Conservation (phyloP, 2,113 vertebrate species). For the Varanus salvator region DNA sequence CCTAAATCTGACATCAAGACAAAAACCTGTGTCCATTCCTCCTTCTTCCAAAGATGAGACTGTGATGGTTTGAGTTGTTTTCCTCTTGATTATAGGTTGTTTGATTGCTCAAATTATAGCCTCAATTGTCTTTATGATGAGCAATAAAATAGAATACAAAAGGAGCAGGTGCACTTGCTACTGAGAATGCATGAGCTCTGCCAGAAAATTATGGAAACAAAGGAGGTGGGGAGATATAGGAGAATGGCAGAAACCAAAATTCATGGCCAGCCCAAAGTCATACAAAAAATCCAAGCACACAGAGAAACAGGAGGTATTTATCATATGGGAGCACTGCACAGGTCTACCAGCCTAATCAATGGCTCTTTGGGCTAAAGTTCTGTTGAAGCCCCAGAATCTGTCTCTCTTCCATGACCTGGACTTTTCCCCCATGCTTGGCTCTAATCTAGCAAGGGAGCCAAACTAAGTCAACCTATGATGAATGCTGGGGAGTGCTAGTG, state of each 20-base stretch:
- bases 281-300: background rate
- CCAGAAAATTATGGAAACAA: background rate
- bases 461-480: too few species aligned
- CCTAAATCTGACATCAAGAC: background rate
- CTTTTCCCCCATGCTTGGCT: too few species aligned
- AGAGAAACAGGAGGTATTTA: background rate
- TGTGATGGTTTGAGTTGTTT: constrained; percentile 19
- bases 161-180: constrained; percentile 26
- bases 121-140: constrained; percentile 37
- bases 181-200: background rate
- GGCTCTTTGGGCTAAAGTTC: too few species aligned
- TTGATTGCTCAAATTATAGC: constrained; percentile 21
- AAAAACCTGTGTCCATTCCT: background rate
- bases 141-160: constrained; percentile 37
- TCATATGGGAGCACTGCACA: background rate
- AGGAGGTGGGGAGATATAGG: background rate
- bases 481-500: too few species aligned
- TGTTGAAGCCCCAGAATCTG: too few species aligned
- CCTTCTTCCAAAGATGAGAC: constrained; percentile 18
- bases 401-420: too few species aligned
- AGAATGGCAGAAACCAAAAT: background rate
- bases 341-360: background rate
- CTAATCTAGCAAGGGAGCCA: too few species aligned
- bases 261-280: background rate
- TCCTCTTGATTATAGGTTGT: constrained; percentile 29